Conservation (phyloP, 2,113 vertebrate species). For the Pungitius pungitius region DNA sequence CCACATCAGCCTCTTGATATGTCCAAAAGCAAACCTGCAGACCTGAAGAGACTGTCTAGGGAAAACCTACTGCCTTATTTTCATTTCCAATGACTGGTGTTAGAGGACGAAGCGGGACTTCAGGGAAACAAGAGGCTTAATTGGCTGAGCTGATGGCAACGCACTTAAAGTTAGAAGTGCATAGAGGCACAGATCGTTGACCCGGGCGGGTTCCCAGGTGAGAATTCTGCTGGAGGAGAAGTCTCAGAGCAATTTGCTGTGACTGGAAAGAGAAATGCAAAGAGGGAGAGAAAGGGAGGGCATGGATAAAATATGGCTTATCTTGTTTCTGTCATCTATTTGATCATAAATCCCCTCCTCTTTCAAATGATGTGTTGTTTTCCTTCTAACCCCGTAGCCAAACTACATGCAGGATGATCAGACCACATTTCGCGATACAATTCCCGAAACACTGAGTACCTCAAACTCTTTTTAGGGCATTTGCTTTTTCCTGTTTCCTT, state of each 20-base stretch:
- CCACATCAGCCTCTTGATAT: conserved; percentile 42
- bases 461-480: neutral
- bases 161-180: conserved; percentile 77
- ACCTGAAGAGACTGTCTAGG: conserved; percentile 33
- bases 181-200: conserved; percentile 76
- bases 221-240: conserved; percentile 70
- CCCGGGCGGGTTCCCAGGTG: conserved; percentile 77
- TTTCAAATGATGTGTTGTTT: conserved; percentile 23
- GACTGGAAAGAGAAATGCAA: conserved; percentile 69
- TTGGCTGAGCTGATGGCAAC: conserved; percentile 79
- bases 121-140: conserved; percentile 74
- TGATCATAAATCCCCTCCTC: conserved; percentile 47
- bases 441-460: conserved; percentile 10
- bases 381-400: conserved; percentile 28
- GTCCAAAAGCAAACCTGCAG: conserved; percentile 32
- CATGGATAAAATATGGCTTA: conserved; percentile 62
- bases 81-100: conserved; percentile 67
- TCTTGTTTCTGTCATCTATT: conserved; percentile 70
- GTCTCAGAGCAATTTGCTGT: conserved; percentile 83
- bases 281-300: conserved; percentile 31
- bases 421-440: conserved; percentile 47
- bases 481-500: neutral
- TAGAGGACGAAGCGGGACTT: conserved; percentile 56
- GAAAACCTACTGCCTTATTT: conserved; percentile 63
- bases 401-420: conserved; percentile 61